phyloP scores from a whole-genome alignment of 1,140 invertebrate genomes.

The Hylyphantes graminicola region DNA sequence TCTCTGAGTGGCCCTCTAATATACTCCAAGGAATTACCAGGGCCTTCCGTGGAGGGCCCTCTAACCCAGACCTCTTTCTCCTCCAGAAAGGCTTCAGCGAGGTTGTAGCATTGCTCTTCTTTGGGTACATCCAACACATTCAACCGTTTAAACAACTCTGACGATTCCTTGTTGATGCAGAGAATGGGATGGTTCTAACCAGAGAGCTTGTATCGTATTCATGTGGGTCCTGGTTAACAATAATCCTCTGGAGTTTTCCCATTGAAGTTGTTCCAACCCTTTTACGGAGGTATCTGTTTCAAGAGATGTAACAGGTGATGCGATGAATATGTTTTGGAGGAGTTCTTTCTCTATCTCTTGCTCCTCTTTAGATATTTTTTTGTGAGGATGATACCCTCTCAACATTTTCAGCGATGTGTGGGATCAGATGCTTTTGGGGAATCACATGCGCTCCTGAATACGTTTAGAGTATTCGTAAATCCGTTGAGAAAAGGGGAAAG shows the following conservation, averaged over 20 bases:
- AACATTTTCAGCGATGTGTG: too few relatives aligned
- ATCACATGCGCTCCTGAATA: too few relatives aligned
- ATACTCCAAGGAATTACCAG: slow-evolving; percentile 58
- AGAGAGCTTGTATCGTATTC: not conserved
- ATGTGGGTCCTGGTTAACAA: not conserved
- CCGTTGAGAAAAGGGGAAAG: too few relatives aligned
- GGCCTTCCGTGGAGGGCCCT: slow-evolving; percentile 45
- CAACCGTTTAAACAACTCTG: slow-evolving; percentile 6
- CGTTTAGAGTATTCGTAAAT: too few relatives aligned
- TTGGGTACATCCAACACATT: not conserved
- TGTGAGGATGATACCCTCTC: too few relatives aligned
- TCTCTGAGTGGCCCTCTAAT: slow-evolving; percentile 57
- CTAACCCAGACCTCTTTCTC: slow-evolving; percentile 33
- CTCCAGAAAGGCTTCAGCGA: slow-evolving; percentile 10
- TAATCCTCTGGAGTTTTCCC: not conserved
- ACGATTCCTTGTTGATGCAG: slow-evolving; percentile 50
- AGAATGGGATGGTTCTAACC: slow-evolving; percentile 14
- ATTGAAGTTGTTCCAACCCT: not conserved
- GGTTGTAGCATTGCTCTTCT: slow-evolving; percentile 37
- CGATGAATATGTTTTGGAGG: not conserved
- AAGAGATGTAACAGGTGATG: not conserved
- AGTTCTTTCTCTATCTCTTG: not conserved
- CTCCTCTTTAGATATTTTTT: not conserved
- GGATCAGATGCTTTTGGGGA: too few relatives aligned
- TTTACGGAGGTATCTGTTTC: not conserved